phyloP scores from a whole-genome alignment of 1,140 invertebrate genomes.

The Sinonovacula constricta region DNA sequence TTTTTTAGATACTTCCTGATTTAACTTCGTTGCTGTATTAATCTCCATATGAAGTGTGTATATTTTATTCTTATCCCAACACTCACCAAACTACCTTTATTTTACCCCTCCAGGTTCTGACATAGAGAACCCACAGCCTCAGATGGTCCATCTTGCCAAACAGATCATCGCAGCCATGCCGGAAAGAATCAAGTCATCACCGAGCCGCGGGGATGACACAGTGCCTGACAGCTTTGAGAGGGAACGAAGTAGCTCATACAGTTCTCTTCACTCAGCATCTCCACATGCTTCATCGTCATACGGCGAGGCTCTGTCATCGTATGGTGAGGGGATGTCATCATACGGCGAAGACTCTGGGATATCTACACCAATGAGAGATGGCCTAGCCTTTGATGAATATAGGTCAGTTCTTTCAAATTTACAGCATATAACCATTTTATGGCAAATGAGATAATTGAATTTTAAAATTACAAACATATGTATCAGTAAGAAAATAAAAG shows the following conservation, averaged over 20 bases:
- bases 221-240: conserved; percentile 54
- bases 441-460: too few species aligned
- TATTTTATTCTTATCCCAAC: too few species aligned
- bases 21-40: too few species aligned
- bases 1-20: too few species aligned
- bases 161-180: conserved; percentile 99
- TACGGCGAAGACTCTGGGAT: conserved; percentile 77
- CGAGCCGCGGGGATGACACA: conserved; percentile 66
- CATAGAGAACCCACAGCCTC: conserved; percentile 89
- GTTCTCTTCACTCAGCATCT: conserved; percentile 72
- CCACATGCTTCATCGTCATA: conserved; percentile 70
- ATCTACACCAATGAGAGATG: conserved; percentile 76
- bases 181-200: conserved; percentile 89
- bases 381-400: conserved; percentile 77
- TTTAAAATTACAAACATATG: too few species aligned
- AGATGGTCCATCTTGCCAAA: conserved; percentile 93
- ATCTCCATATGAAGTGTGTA: too few species aligned
- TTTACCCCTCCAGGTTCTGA: conserved; percentile 32
- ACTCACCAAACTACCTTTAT: too few species aligned
- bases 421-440: too few species aligned
- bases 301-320: conserved; percentile 64
- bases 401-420: conserved; percentile 57
- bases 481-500: too few species aligned
- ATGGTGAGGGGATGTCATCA: conserved; percentile 69
- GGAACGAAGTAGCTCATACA: conserved; percentile 74